These are phyloP conservation scores for Penaeus japonicus DNA, from an alignment of 1,140 invertebrate species.

Conservation along the genomic window DNA sequence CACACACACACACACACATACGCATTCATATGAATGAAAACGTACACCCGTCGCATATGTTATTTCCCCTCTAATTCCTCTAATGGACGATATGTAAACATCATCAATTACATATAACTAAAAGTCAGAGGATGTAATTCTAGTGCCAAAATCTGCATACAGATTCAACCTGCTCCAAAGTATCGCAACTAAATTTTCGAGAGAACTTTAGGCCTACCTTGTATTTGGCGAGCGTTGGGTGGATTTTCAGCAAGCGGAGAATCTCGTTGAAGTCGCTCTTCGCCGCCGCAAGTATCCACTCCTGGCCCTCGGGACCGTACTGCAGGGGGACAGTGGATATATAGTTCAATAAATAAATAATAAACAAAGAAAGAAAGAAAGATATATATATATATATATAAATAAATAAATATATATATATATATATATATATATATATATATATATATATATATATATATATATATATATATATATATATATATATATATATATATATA, in stretches of 20 bases:
- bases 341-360: neutral
- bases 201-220: conserved; percentile 41
- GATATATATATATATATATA: neutral
- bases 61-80: no score
- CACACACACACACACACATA: no score
- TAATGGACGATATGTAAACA: no score
- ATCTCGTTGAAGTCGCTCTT: conserved; percentile 59
- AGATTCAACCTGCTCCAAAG: no score
- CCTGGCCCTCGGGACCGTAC: conserved; percentile 56
- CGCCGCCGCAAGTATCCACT: conserved; percentile 54
- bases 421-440: neutral
- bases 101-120: no score
- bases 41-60: no score
- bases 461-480: neutral
- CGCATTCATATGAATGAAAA: no score
- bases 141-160: no score
- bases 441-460: neutral
- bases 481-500: conserved; percentile 7
- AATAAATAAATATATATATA: neutral
- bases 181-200: no score
- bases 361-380: neutral
- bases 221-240: conserved; percentile 49
- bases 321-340: neutral
- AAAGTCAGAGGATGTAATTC: no score
- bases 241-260: conserved; percentile 51